Percentiles rank a stretch among this genome's conserved stretches.
Conservation (phyloP, 2,113 vertebrate genomes). For the Dicentrarchus labrax region DNA sequence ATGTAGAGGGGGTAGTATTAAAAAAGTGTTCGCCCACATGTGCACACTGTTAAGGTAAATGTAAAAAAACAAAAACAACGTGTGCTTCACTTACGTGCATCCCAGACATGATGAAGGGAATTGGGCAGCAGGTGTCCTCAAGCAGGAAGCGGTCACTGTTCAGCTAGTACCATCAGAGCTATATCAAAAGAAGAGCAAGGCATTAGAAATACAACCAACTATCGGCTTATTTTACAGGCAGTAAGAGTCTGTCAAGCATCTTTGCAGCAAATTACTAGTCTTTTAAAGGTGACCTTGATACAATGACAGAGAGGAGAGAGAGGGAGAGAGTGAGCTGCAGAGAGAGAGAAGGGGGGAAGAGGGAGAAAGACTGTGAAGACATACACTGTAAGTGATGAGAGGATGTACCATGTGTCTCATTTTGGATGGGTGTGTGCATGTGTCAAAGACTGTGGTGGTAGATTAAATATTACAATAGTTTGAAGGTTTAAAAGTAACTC, state of each 20-base stretch:
- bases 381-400: background rate
- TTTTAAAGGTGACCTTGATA: slow-evolving; percentile 43
- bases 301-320: background rate
- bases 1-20: background rate
- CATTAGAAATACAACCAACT: slow-evolving; percentile 6
- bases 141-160: slow-evolving; percentile 75
- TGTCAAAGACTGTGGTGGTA: background rate
- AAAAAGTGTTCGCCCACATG: background rate
- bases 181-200: slow-evolving; percentile 1
- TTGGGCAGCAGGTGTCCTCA: slow-evolving; percentile 76
- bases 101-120: slow-evolving; percentile 81
- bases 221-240: background rate
- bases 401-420: background rate
- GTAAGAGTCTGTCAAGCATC: background rate
- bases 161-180: slow-evolving; percentile 83
- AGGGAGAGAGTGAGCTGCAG: too few species aligned
- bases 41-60: background rate
- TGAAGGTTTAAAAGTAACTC: background rate
- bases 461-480: background rate
- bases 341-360: background rate
- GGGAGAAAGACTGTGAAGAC: background rate
- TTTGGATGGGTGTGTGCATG: background rate
- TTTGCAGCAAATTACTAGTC: slow-evolving; percentile 14
- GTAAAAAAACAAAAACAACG: background rate
- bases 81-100: slow-evolving; percentile 74